phyloP scores from a whole-genome alignment of 2,113 vertebrate species.

The Bos javanicus region DNA sequence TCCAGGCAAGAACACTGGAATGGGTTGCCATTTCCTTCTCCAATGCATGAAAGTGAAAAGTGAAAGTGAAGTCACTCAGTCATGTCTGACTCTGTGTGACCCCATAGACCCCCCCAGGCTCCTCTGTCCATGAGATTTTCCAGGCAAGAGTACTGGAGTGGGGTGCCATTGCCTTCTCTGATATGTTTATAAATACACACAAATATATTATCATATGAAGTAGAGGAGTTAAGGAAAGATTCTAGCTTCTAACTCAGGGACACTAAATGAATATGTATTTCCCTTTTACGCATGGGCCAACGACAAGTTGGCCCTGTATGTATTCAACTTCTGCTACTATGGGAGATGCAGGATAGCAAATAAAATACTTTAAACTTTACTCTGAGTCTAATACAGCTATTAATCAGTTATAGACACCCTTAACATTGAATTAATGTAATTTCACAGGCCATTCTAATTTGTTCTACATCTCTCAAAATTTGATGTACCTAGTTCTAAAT shows the following conservation, averaged over 20 bases:
- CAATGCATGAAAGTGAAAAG: too few relatives aligned
- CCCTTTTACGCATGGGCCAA: neutral
- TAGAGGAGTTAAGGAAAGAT: neutral
- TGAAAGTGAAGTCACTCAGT: too few relatives aligned
- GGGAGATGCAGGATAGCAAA: neutral
- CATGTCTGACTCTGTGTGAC: rapidly evolving
- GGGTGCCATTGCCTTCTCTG: too few relatives aligned
- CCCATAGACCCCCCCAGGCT: too few relatives aligned
- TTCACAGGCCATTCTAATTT: neutral
- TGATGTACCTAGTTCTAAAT: neutral
- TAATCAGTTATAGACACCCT: neutral
- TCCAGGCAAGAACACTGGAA: too few relatives aligned
- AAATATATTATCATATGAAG: neutral
- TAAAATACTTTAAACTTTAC: neutral
- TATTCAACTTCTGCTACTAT: neutral
- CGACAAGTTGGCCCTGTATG: neutral
- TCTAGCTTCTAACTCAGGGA: neutral
- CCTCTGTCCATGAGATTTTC: too few relatives aligned
- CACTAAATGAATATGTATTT: neutral
- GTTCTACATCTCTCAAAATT: neutral
- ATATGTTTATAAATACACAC: neutral
- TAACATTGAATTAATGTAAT: neutral
- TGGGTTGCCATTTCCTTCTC: too few relatives aligned
- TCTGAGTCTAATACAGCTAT: neutral
- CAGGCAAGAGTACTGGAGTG: too few relatives aligned